Evolutionary conservation across 35 echinoderm and acorn worm genomes (phyloP).

Genomic region (Hemicentrotus pulcherrimus): DNA sequence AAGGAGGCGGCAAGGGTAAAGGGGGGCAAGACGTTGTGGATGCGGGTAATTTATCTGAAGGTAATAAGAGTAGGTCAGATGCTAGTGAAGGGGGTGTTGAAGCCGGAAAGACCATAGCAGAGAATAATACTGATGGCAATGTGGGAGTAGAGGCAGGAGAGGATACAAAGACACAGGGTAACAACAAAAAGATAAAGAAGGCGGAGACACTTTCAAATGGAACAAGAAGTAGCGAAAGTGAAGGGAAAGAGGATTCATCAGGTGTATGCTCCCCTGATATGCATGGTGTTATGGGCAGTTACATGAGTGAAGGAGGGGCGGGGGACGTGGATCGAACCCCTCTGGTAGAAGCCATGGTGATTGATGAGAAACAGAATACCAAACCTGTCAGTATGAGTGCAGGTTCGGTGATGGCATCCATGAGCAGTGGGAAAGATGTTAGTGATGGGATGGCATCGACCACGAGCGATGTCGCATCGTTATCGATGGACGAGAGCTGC

Average conservation of each 20-base stretch:
- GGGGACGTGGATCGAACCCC: not conserved
- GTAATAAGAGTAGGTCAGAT: not conserved
- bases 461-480: constrained; percentile 4
- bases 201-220: not conserved
- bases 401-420: not conserved
- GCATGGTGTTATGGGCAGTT: not conserved
- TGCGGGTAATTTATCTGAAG: not conserved
- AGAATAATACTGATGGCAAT: not conserved
- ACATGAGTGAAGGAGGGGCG: not conserved
- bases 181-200: not conserved
- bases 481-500: constrained; percentile 24
- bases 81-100: not conserved
- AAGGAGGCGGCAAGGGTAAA: not conserved
- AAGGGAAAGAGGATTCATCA: not conserved
- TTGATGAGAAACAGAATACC: not conserved
- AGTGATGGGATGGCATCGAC: not conserved
- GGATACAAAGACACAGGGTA: not conserved
- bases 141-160: not conserved
- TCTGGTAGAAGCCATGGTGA: constrained; percentile 18
- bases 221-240: not conserved
- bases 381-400: constrained; percentile 10
- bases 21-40: not conserved
- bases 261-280: not conserved
- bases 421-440: not conserved
- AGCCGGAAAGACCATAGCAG: not conserved